These are phyloP conservation scores for Nesometra sesokonis DNA, from an alignment of 35 echinoderm and acorn worm species.

Conservation along the genomic window DNA sequence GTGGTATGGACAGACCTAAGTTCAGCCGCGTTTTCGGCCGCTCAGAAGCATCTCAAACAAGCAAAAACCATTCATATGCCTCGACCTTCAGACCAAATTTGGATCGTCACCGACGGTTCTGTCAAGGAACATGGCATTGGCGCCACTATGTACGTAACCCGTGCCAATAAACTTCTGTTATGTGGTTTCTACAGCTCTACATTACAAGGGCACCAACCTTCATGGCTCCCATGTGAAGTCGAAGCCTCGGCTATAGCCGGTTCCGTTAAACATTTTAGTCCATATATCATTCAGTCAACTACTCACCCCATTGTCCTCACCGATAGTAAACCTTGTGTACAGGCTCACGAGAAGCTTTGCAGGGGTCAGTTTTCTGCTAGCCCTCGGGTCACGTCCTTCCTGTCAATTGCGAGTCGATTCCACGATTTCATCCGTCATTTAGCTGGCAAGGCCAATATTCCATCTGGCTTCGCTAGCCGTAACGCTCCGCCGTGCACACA, in stretches of 20 bases:
- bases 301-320: background rate
- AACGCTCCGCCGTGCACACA: background rate
- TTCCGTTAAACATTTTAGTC: background rate
- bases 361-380: slow-evolving; percentile 1
- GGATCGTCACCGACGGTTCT: too few species aligned
- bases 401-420: background rate
- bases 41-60: too few species aligned
- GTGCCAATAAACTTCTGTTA: background rate
- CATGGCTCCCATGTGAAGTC: background rate
- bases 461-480: background rate
- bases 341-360: background rate
- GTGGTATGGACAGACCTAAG: too few species aligned
- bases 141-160: slow-evolving; percentile 15
- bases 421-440: background rate
- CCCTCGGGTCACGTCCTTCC: background rate
- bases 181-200: slow-evolving; percentile 32
- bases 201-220: background rate
- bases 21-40: too few species aligned
- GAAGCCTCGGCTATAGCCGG: background rate
- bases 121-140: too few species aligned
- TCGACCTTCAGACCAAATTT: too few species aligned
- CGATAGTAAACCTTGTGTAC: background rate
- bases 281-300: background rate
- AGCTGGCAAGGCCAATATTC: background rate
- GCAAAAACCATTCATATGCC: too few species aligned